Conservation (phyloP, 2,888 invertebrate genomes). For the Hipparchia sbordonii region DNA sequence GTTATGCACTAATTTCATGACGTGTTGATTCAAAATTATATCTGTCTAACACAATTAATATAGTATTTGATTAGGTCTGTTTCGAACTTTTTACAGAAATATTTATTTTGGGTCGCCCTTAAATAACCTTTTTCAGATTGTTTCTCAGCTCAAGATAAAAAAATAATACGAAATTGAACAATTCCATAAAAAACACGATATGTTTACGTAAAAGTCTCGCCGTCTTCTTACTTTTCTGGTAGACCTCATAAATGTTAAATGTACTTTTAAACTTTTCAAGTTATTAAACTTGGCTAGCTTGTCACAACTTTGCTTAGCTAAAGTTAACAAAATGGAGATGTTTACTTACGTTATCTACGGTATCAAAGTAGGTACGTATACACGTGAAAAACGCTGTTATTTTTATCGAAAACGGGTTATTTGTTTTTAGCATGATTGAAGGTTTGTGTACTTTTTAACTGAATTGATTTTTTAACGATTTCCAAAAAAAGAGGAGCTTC, state of each 20-base stretch:
- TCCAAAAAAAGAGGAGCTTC: too few relatives aligned
- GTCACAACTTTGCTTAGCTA: constrained; percentile 21
- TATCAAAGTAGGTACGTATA: not conserved
- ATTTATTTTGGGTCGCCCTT: too few relatives aligned
- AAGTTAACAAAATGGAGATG: constrained; percentile 19
- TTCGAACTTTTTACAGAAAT: too few relatives aligned
- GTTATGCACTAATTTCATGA: constrained; percentile 37
- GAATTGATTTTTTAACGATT: not conserved
- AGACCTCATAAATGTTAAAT: constrained; percentile 35
- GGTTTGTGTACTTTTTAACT: not conserved
- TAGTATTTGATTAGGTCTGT: too few relatives aligned
- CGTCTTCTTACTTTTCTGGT: constrained; percentile 21
- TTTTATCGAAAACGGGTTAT: too few relatives aligned
- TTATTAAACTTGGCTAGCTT: constrained; percentile 28
- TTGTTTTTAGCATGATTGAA: constrained; percentile 44
- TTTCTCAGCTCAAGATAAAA: not conserved
- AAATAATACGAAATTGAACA: not conserved
- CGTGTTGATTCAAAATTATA: constrained; percentile 16
- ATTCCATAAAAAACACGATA: not conserved
- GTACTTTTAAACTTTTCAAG: constrained; percentile 28
- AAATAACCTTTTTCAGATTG: too few relatives aligned
- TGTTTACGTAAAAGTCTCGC: constrained; percentile 9
- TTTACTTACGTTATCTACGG: not conserved
- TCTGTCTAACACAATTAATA: too few relatives aligned
- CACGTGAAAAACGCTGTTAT: too few relatives aligned